Evolutionary conservation across 2,797 vertebrate genomes (phyloP), one percentile per base, ranked within the genome.

Genomic region (Ctenopoma kingsleyae): DNA sequence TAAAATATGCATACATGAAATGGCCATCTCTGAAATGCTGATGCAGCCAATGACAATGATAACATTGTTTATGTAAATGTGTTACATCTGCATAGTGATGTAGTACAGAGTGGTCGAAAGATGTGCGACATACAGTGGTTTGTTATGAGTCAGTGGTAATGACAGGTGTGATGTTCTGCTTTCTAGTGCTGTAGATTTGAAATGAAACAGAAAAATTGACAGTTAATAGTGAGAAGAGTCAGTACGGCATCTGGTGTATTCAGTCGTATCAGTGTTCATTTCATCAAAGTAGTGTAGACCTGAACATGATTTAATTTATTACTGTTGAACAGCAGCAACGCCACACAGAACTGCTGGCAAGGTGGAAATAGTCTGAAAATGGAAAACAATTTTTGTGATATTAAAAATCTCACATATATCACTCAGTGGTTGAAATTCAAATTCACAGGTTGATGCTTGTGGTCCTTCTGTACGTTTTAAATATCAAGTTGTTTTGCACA

Each of bases 281-380:
- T 74, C 13, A 57, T 58, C 38, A 49, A 62, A 32, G 43, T 36
- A 54, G 48, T 54, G 56, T 23, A 7, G 12, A 65, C 51, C 53
- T 52, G 15, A 71, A 67, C 64, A 62, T 43, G 22, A 70, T 53
- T 78, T 65, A 32, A 32, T 56, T 44, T 62, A 53, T 76, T 61
- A 36, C 49, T 36, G 38, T 59, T 17, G 12, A 16, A 47, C 40
- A 46, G 46, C 43, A 20, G 43, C 54, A 25, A 8, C 49, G 27
- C 43, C 22, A 23, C n/a, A 56, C 47, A 62, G 25, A 15, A 20
- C 48, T 55, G 46, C 57, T 47, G 40, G 22, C 8, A 16, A 54
- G 4, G 19, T 38, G 19, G 15, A 65, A 53, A 69, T 6, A 13
- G 8, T 41, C 48, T 25, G 30, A 16, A 22, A 40, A 62, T 40